Evolutionary conservation across 2,113 vertebrate species (phyloP).

Genomic region (Odontophorus gujanensis): DNA sequence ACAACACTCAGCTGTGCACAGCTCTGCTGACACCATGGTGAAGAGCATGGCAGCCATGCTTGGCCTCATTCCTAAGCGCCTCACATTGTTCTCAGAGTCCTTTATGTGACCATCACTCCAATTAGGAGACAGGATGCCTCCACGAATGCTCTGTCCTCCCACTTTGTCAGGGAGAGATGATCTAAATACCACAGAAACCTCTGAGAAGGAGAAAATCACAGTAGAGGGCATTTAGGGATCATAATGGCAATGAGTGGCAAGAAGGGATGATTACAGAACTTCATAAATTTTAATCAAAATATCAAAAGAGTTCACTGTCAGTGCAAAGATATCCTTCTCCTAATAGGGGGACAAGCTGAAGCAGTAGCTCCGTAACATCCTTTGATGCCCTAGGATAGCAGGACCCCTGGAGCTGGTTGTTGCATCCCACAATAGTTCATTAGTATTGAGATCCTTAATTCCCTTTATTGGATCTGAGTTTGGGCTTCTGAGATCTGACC

Average conservation of each 20-base stretch:
- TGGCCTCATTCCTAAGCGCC: slow-evolving; percentile 30
- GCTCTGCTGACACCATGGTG: slow-evolving; percentile 41
- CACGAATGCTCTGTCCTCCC: slow-evolving; percentile 58
- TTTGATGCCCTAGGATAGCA: slow-evolving; percentile 52
- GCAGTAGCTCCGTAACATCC: slow-evolving; percentile 10
- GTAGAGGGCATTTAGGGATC: slow-evolving; percentile 45
- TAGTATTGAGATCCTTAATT: slow-evolving; percentile 60
- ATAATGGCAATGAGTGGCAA: slow-evolving; percentile 41
- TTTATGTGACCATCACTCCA: slow-evolving; percentile 61
- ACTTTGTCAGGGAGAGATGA: slow-evolving; percentile 45
- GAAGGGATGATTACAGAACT: slow-evolving; percentile 53
- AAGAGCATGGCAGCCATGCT: slow-evolving; percentile 7
- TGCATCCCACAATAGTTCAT: slow-evolving; percentile 42
- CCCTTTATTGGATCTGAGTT: slow-evolving; percentile 54
- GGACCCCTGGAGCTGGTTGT: slow-evolving; percentile 25
- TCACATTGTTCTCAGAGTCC: background rate
- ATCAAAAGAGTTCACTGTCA: slow-evolving; percentile 46
- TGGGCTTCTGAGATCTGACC: slow-evolving; percentile 35
- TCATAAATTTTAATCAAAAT: slow-evolving; percentile 69
- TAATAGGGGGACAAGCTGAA: slow-evolving; percentile 36
- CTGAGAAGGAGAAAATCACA: slow-evolving; percentile 42
- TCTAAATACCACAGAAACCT: slow-evolving; percentile 34
- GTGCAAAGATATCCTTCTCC: slow-evolving; percentile 20
- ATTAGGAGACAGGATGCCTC: slow-evolving; percentile 53
- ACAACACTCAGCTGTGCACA: background rate